Percentiles rank a stretch among this genome's conserved stretches.
Evolutionary conservation across 2,888 invertebrate genomes (phyloP).

Genomic region (Unio delphinus): DNA sequence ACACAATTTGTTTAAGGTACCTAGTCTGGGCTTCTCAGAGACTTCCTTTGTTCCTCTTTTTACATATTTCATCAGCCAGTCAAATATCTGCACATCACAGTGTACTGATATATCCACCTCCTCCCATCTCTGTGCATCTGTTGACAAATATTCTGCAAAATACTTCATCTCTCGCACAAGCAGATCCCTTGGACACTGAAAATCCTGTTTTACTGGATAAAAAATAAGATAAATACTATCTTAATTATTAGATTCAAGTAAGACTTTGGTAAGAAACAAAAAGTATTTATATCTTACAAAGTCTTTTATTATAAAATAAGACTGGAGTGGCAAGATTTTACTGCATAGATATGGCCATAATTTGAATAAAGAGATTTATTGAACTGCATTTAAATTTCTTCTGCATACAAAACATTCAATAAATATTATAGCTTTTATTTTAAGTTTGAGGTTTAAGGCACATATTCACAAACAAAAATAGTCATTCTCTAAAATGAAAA

Average conservation of each 20-base stretch:
- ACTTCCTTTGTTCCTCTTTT: constrained; percentile 73
- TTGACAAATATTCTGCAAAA: constrained; percentile 76
- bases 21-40: constrained; percentile 56
- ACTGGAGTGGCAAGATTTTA: too few relatives aligned
- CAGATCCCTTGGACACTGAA: constrained; percentile 88
- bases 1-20: constrained; percentile 28
- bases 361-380: too few relatives aligned
- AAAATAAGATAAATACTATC: constrained; percentile 2
- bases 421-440: too few relatives aligned
- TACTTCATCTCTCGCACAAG: constrained; percentile 94
- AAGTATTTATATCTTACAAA: not conserved
- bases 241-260: not conserved
- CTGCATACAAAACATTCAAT: too few relatives aligned
- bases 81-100: constrained; percentile 95
- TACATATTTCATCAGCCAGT: constrained; percentile 98
- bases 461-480: too few relatives aligned
- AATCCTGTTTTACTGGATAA: constrained; percentile 82
- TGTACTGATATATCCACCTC: constrained; percentile 98
- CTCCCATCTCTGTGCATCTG: constrained; percentile 73
- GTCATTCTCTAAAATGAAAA: too few relatives aligned
- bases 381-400: too few relatives aligned
- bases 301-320: too few relatives aligned
- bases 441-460: too few relatives aligned
- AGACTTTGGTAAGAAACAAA: not conserved
- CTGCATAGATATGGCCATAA: too few relatives aligned